Conservation (phyloP, 2,888 invertebrate species). For the Apomyelois bistriatella region DNA sequence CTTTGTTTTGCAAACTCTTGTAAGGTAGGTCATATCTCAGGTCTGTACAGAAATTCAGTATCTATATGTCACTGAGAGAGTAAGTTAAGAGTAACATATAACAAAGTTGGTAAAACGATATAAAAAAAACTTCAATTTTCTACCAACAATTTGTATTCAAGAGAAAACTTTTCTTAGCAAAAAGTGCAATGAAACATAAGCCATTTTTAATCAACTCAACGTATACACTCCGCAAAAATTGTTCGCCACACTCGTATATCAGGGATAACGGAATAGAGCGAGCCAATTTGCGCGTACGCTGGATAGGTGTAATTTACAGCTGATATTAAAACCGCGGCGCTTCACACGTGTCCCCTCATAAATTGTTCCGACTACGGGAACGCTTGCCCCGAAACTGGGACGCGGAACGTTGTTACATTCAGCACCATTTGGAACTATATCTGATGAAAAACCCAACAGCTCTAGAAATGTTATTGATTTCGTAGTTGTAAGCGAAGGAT, state of each 20-base stretch:
- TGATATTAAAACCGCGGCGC: constrained; percentile 60
- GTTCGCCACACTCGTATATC: not conserved
- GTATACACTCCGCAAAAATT: not conserved
- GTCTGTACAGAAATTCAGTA: too few relatives aligned
- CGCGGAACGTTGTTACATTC: constrained; percentile 7
- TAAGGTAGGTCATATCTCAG: too few relatives aligned
- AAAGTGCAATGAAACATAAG: not conserved
- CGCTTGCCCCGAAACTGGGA: constrained; percentile 12
- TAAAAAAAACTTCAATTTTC: too few relatives aligned
- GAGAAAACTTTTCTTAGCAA: too few relatives aligned
- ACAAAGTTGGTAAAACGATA: too few relatives aligned
- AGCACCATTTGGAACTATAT: constrained; percentile 1
- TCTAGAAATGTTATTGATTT: not conserved
- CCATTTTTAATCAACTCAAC: not conserved
- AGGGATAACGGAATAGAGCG: constrained; percentile 14
- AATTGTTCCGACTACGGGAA: constrained; percentile 16
- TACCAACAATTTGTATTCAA: too few relatives aligned
- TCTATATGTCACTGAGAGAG: too few relatives aligned
- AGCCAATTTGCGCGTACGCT: constrained; percentile 37
- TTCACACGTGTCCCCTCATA: constrained; percentile 47
- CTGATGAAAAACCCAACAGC: not conserved
- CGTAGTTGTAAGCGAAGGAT: too few relatives aligned
- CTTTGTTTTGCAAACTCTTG: too few relatives aligned
- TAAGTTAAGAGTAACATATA: too few relatives aligned
- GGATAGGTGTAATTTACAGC: constrained; percentile 55